Base-by-base conservation (phyloP, 23 tunicate species). In the Corella eumyota region DNA sequence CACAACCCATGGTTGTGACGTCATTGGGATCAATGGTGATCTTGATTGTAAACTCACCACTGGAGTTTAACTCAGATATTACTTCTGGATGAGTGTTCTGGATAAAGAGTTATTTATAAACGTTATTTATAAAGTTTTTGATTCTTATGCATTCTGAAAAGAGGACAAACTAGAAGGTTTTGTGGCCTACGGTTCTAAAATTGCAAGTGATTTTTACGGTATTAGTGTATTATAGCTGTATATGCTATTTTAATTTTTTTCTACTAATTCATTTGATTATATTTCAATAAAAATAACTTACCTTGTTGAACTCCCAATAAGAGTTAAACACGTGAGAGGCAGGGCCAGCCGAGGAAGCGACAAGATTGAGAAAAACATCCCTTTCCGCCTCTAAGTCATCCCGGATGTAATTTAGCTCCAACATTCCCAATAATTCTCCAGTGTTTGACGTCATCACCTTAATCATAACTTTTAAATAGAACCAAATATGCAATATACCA, bases 321-420 rank as follows among this genome's bases (percentile, higher is more conserved):
- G 37, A 45, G 4, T 50, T 66, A 24, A 50, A 66, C 27, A 60
- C 31, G 23, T 66, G 72, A 19, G 72, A 66, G 2, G 72, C 17
- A 23, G 72, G 72, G 32, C 72, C 72, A 17, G 72, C 72, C 30
- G 72, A 66, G 27, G 72, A 66, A 19, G 60, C 3, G 15, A 66
- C 33, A 17, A 66, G 54, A 30, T 50, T 66, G 3, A 66, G 72
- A 60, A 66, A 66, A 27, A 66, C 60, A 20, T 21, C 60, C 3
- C 60, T 31, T 32, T 66, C 34, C 6, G 50, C 72, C 33, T 66
- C 72, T 1, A 66, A 45, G 4, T 66, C 60, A n/a, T 66, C 60
- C 2, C 60, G 72, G 25, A 66, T 38, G 3, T 50, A 33, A 9
- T 66, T 44, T 6, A 66, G 44, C 72, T 66, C 60, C 45, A 66